Base-by-base conservation (phyloP, 1,140 invertebrate species). In the Aphelenchoides besseyi region DNA sequence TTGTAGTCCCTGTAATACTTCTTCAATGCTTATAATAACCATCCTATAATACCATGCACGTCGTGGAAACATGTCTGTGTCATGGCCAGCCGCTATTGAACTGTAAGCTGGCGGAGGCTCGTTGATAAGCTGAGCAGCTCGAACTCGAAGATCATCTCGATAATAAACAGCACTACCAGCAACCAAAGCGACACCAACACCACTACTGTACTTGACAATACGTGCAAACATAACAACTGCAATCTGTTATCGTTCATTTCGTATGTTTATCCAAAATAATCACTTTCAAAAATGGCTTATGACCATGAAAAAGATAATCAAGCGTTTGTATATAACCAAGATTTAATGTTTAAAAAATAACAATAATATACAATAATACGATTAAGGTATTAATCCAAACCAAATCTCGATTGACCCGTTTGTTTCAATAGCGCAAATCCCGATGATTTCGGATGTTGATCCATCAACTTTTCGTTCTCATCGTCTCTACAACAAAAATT, bases 1-100 rank as follows among this genome's bases (percentile, higher is more conserved):
- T 81, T 82, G 28, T 69, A 29, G 54, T 81, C 75, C 79, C 79
- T n/a, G n/a, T n/a, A n/a, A n/a, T n/a, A 81, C 35, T 76, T 53
- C 1, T 32, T n/a, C n/a, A n/a, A n/a, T n/a, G n/a, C n/a, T n/a
- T n/a, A n/a, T n/a, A n/a, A n/a, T n/a, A n/a, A n/a, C n/a, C n/a
- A n/a, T n/a, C n/a, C n/a, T n/a, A n/a, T n/a, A n/a, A n/a, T n/a
- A n/a, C n/a, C n/a, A n/a, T n/a, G n/a, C n/a, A n/a, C n/a, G 63
- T 32, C 63, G 16, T 1, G 63, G 36, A 32, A 66, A 66, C 63
- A 66, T 36, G 2, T 36, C 63, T 16, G 5, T 23, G 23, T 59
- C 5, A 33, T 5, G 23, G 55, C 26, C 18, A 8, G 55, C 55
- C 18, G 55, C 55, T 59, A 23, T 8, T 48, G 12, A 23, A 16